Conservation (phyloP, 2,888 invertebrate genomes). For the Oscheius sp. region DNA sequence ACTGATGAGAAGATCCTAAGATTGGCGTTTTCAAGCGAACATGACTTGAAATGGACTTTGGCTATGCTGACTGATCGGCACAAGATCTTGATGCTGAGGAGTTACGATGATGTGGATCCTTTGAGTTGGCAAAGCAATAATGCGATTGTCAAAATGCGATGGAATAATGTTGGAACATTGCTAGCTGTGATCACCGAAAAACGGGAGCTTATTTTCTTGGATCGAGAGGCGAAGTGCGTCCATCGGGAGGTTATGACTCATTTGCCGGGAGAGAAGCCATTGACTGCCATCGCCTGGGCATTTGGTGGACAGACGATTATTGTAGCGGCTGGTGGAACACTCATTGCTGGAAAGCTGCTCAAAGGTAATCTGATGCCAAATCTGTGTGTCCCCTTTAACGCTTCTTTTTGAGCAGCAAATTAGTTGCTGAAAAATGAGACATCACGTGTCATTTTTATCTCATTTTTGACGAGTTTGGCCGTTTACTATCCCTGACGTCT, state of each 20-base stretch:
- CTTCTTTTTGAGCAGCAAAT: background rate
- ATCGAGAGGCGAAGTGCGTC: slow-evolving; percentile 36
- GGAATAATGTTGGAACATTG: slow-evolving; percentile 61
- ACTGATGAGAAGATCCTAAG: slow-evolving; percentile 47
- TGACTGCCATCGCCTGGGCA: slow-evolving; percentile 95
- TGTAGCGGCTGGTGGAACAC: slow-evolving; percentile 88
- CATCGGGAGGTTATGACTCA: slow-evolving; percentile 40
- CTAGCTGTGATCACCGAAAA: slow-evolving; percentile 59
- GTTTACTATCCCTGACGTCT: background rate
- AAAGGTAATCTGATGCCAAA: slow-evolving; percentile 81
- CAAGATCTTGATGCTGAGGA: slow-evolving; percentile 43
- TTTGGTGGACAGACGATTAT: slow-evolving; percentile 89
- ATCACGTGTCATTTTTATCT: background rate
- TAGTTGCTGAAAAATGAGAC: background rate
- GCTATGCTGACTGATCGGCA: slow-evolving; percentile 45
- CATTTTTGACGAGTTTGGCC: slow-evolving; percentile 38
- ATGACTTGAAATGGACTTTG: slow-evolving; percentile 60
- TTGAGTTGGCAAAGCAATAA: slow-evolving; percentile 34
- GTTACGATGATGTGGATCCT: slow-evolving; percentile 43
- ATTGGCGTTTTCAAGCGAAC: slow-evolving; percentile 54
- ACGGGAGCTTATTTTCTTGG: slow-evolving; percentile 45
- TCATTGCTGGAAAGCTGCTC: slow-evolving; percentile 80
- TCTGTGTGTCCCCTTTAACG: background rate
- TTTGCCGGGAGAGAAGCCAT: slow-evolving; percentile 22
- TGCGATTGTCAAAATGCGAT: slow-evolving; percentile 56